Conservation (phyloP, 2,888 invertebrate species). For the Listrodromus nycthemerus region DNA sequence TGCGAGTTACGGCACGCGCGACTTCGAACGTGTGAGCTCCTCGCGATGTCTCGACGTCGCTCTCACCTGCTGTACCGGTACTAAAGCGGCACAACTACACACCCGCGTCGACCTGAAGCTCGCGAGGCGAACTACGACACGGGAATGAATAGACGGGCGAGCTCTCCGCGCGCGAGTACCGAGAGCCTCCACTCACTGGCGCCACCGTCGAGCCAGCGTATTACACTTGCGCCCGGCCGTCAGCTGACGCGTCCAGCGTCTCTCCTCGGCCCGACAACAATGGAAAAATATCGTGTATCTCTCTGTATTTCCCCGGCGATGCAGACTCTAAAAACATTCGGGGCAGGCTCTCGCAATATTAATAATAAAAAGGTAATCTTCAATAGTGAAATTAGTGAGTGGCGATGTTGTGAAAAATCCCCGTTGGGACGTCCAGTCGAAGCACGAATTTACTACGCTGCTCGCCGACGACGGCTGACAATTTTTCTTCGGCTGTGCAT, state of each 20-base stretch:
- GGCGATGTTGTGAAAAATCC: no score
- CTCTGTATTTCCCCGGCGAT: no score
- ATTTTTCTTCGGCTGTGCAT: no score
- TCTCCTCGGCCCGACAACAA: no score
- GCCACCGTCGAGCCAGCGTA: conserved; percentile 79
- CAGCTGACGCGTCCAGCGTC: neutral
- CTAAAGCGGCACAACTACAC: conserved; percentile 64
- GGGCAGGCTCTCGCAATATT: no score
- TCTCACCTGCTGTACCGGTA: conserved; percentile 56
- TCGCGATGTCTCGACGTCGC: conserved; percentile 42
- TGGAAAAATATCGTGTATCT: no score
- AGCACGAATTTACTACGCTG: no score
- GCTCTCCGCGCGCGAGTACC: conserved; percentile 77
- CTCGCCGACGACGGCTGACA: no score
- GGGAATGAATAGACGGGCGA: conserved; percentile 79
- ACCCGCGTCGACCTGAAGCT: conserved; percentile 76
- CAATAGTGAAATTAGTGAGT: no score
- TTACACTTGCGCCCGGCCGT: conserved; percentile 71
- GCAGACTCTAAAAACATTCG: no score
- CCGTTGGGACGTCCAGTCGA: no score
- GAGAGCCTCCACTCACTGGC: conserved; percentile 78
- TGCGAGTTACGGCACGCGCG: conserved; percentile 33
- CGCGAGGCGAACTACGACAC: conserved; percentile 81
- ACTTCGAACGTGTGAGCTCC: conserved; percentile 42
- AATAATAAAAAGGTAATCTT: no score